phyloP scores from a whole-genome alignment of 1,140 invertebrate species.

The Andricus grossulariae region DNA sequence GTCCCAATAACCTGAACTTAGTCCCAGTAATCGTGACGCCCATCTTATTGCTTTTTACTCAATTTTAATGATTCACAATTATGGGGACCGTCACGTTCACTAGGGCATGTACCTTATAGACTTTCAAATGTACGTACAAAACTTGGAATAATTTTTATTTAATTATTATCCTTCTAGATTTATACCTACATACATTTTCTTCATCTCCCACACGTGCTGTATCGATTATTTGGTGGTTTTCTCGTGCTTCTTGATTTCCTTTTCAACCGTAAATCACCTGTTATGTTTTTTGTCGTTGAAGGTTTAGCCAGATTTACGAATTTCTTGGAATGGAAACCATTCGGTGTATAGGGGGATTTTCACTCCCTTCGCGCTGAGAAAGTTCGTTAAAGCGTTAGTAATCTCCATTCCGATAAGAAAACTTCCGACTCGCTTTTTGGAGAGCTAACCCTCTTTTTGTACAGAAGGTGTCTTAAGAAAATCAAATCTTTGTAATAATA shows the following conservation, averaged over 20 bases:
- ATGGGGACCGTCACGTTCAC: too few relatives aligned
- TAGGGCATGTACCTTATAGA: too few relatives aligned
- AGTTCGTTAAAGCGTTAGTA: conserved; percentile 59
- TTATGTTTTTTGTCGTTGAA: conserved; percentile 6
- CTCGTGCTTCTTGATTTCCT: not conserved
- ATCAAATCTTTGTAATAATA: not conserved
- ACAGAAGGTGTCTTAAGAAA: conserved; percentile 6
- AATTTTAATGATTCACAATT: too few relatives aligned
- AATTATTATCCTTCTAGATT: too few relatives aligned
- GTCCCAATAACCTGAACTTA: too few relatives aligned
- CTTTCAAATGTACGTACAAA: too few relatives aligned
- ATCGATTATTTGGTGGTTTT: too few relatives aligned
- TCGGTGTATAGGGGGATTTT: conserved; percentile 1
- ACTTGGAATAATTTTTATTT: too few relatives aligned
- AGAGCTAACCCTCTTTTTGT: not conserved
- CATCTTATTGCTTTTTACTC: too few relatives aligned
- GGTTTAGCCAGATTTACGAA: conserved; percentile 28
- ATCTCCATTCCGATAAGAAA: conserved; percentile 51
- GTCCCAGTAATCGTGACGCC: too few relatives aligned
- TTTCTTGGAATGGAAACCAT: conserved; percentile 10
- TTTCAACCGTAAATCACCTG: not conserved
- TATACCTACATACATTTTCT: not conserved
- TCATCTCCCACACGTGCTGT: too few relatives aligned
- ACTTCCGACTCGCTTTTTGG: conserved; percentile 35
- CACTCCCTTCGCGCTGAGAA: conserved; percentile 32